Base-by-base conservation (phyloP, 2,113 vertebrate genomes). In the Elanoides forficatus region DNA sequence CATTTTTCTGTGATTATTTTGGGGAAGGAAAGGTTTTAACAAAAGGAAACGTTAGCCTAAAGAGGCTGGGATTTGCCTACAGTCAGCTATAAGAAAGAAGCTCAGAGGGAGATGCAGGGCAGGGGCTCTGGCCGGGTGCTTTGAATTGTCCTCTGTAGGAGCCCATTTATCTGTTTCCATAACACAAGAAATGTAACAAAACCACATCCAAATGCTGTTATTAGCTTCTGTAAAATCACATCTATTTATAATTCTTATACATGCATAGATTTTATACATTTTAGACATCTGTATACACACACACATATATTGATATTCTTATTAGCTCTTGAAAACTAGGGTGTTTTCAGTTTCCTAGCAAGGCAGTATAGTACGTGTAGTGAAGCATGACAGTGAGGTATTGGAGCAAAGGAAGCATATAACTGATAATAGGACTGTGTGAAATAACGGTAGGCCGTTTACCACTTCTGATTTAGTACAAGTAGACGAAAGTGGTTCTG, bases 1-100 rank as follows among this genome's bases (percentile, higher is more conserved):
- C 84, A 67, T 97, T 88, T 91, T 92, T 21, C 25, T 92, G 32
- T 62, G 59, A n/a, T 55, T 93, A 85, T 94, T 97, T 52, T 52
- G 47, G 40, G 42, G 68, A 63, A 81, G 8, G 10, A 55, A 36
- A 71, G 8, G 6, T 62, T 71, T 84, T 45, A 38, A 17, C 12
- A 52, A 23, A 32, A 76, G 36, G 42, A 83, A 58, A 27, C 3
- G 3, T 80, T 80, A 81, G 27, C 32, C 10, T 65, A 13, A 70
- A 71, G 29, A 79, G 19, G 5, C 25, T 74, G 47, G 56, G 87
- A 72, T 87, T 79, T 90, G 50, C 68, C 47, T 74, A 10, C 38
- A 52, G 65, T 42, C 70, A 78, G 34, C 48, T 74, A 14, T 71
- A 50, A 32, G 42, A 86, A 74, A 48, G n/a, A 59, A 86, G 26